Conservation (phyloP, 2,888 invertebrate species). For the Aleiodes alternator region DNA sequence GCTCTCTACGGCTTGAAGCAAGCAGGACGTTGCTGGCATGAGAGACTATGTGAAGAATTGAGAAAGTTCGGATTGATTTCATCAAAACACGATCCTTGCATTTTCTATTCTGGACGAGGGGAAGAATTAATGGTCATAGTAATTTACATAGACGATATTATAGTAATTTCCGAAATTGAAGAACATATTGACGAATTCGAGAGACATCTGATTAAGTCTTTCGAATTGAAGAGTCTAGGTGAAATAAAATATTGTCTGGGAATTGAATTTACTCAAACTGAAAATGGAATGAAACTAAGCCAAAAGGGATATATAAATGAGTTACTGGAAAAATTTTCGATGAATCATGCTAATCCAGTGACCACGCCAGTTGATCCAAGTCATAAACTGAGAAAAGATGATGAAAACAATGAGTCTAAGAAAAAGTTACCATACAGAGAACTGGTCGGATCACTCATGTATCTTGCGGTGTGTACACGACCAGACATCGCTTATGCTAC, state of each 20-base stretch:
- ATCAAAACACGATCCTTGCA: constrained; percentile 32
- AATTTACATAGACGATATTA: constrained; percentile 53
- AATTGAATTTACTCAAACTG: constrained; percentile 48
- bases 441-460: constrained; percentile 49
- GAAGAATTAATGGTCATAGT: constrained; percentile 23
- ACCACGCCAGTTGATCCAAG: constrained; percentile 53
- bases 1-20: constrained; percentile 28
- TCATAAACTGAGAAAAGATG: constrained; percentile 35
- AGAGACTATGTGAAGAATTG: constrained; percentile 52
- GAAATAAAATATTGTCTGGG: constrained; percentile 53
- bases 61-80: constrained; percentile 28
- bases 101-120: constrained; percentile 40
- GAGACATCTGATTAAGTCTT: constrained; percentile 43
- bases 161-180: constrained; percentile 49
- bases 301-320: constrained; percentile 58
- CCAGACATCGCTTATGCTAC: constrained; percentile 52
- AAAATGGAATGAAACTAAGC: constrained; percentile 32
- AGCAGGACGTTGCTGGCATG: constrained; percentile 38
- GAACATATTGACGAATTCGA: constrained; percentile 30
- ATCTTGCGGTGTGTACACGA: constrained; percentile 46
- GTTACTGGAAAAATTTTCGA: constrained; percentile 57
- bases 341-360: constrained; percentile 58
- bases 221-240: constrained; percentile 56
- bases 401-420: neutral
- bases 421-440: constrained; percentile 45